Base-by-base conservation (phyloP, 2,888 invertebrate genomes). In the Nasonia oneida region DNA sequence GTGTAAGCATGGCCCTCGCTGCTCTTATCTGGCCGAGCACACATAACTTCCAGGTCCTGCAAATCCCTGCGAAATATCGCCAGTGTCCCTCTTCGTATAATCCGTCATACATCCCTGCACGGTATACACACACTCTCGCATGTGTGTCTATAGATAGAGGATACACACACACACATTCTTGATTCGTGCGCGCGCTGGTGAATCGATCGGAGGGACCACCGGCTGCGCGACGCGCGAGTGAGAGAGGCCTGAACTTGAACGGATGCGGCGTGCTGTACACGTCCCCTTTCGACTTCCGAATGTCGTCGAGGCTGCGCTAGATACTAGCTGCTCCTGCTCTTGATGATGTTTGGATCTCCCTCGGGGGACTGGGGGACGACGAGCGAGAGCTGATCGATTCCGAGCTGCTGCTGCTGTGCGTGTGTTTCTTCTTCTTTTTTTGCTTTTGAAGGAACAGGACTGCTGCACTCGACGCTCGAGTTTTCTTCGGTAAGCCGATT, bases 311-410 rank as follows among this genome's bases (percentile, higher is more conserved):
- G 57, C 57, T 61, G 57, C 23, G 57, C 57, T 61, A 23, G n/a
- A 61, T 61, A 6, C 53, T 53, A 5, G 39, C 57, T 14, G 64
- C 39, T 64, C 33, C 37, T 18, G 64, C 37, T 50, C 57, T 33
- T 57, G 78, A 78, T 78, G 78, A 78, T 47, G 67, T 73, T 81
- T 73, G 61, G 61, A 23, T 73, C 29, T 29, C 18, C n/a, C 23
- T 47, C 33, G 78, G 5, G 64, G 15, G 67, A 29, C 18, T 64
- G 81, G 23, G 37, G 3, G 37, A 42, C 33, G 67, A 57, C 42
- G 47, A 42, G 8, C 8, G 10, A 10, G 47, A 61, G n/a, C 57
- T 42, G 73, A 80, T 80, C 80, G 80, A 80, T 71, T 80, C 71
- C 61, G 29, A 47, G 12, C 47, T 47, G 47, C 47, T 12, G 57